Evolutionary conservation across 2,797 vertebrate species (phyloP).

Genomic region (Echeneis naucrates): DNA sequence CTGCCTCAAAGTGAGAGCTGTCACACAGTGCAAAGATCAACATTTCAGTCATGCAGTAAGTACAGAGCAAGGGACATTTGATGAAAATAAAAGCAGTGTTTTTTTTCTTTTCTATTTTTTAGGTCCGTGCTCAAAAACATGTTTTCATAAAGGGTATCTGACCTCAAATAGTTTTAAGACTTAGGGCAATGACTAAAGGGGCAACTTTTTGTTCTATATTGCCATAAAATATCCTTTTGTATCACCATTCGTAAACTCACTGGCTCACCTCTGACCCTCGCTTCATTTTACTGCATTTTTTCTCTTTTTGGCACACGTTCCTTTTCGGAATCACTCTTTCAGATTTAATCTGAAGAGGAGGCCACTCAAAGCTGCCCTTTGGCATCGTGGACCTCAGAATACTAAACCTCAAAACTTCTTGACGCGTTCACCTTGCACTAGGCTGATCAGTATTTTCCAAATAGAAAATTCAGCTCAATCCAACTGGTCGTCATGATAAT

Average conservation of each 20-base stretch:
- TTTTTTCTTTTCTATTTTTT: neutral
- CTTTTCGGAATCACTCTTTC: slow-evolving; percentile 7
- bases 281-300: slow-evolving; percentile 23
- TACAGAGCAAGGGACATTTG: slow-evolving; percentile 25
- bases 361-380: slow-evolving; percentile 22
- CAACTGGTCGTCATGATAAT: slow-evolving; percentile 50
- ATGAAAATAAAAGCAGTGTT: slow-evolving; percentile 3
- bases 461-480: slow-evolving; percentile 49
- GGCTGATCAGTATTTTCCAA: slow-evolving; percentile 51
- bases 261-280: neutral
- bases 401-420: slow-evolving; percentile 16
- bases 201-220: slow-evolving; percentile 8
- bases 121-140: slow-evolving; percentile 18
- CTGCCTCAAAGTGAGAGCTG: slow-evolving; percentile 42
- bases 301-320: slow-evolving; percentile 64
- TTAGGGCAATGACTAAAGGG: slow-evolving; percentile 16
- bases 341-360: slow-evolving; percentile 30
- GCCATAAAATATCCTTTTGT: neutral
- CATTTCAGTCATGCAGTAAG: slow-evolving; percentile 59
- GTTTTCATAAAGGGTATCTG: slow-evolving; percentile 11
- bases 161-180: slow-evolving; percentile 36
- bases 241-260: neutral
- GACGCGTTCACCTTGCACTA: slow-evolving; percentile 13
- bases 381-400: slow-evolving; percentile 21
- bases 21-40: slow-evolving; percentile 64